Conservation (phyloP, 2,113 vertebrate genomes). For the Lanius collurio region DNA sequence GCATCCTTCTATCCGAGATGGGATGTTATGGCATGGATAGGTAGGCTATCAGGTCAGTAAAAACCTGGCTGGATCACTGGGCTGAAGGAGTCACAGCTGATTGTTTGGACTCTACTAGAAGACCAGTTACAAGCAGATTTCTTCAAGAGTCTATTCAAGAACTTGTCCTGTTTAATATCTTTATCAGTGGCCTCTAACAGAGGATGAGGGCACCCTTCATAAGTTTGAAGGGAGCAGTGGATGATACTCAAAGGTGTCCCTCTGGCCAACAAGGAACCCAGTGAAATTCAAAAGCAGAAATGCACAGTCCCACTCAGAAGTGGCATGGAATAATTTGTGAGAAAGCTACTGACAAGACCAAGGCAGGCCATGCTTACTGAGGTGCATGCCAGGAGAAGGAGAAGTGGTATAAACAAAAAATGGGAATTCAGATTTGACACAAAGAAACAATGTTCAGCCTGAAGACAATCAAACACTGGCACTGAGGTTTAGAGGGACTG, state of each 20-base stretch:
- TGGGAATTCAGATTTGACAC: neutral
- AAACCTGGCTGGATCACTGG: neutral
- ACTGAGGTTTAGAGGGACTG: neutral
- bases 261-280: neutral
- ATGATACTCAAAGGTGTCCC: neutral
- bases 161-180: neutral
- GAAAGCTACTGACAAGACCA: neutral
- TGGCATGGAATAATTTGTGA: neutral
- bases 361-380: neutral
- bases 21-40: neutral
- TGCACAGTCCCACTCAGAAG: neutral
- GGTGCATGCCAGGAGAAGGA: fast-evolving
- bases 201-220: neutral
- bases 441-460: neutral
- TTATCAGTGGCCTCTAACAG: neutral
- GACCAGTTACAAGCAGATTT: neutral
- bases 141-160: neutral
- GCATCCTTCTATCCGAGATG: neutral
- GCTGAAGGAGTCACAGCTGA: neutral
- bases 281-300: neutral
- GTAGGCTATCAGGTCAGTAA: neutral
- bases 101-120: neutral
- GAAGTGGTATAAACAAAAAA: neutral
- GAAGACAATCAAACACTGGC: neutral
- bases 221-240: neutral